Evolutionary conservation across 1,140 invertebrate species (phyloP), one percentile per base, ranked within the genome.

Genomic region (Antheraea pernyi): DNA sequence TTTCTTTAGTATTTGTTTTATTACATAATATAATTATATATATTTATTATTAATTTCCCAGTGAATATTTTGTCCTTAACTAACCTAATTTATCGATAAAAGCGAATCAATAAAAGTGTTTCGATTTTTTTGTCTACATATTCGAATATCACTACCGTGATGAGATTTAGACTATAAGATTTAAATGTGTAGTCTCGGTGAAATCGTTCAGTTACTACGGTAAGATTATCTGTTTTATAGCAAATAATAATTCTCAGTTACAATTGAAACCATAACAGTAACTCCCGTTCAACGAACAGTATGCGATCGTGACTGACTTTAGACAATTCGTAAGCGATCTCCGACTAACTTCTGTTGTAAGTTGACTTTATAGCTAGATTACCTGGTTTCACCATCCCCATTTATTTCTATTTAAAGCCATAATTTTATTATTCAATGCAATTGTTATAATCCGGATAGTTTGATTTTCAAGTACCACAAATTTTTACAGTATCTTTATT

Each of bases 271-370:
- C 48, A 68, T 72, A 68, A 72, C 62, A 70, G 69, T 76, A 74
- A 76, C 65, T 78, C 68, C 48, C 46, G 42, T 63, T 53, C 63
- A 64, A 62, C 48, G 39, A 68, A 71, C 68, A 69, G 73, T 77
- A 39, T 75, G 63, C 30, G 67, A 71, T 77, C 77, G 74, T 81
- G 74, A 76, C 73, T 70, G 67, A 59, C 71, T 71, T 74, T 79
- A 68, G 71, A 70, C 70, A 68, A 60, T 72, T 65, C 46, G 59
- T 69, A 63, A 69, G 42, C 46, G 61, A 69, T 53, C 67, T 61
- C 46, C 46, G 16, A n/a, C 5, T 6, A 53, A 53, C 46, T 53
- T 53, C 46, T 53, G 11, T 9, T 53, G 46, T 53, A 53, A 53
- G 46, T 53, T 6, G 16, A 53, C 46, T 53, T 53, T 53, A 53